These are phyloP conservation scores for Archips xylosteana DNA, from an alignment of 2,888 invertebrate species.

Conservation along the genomic window DNA sequence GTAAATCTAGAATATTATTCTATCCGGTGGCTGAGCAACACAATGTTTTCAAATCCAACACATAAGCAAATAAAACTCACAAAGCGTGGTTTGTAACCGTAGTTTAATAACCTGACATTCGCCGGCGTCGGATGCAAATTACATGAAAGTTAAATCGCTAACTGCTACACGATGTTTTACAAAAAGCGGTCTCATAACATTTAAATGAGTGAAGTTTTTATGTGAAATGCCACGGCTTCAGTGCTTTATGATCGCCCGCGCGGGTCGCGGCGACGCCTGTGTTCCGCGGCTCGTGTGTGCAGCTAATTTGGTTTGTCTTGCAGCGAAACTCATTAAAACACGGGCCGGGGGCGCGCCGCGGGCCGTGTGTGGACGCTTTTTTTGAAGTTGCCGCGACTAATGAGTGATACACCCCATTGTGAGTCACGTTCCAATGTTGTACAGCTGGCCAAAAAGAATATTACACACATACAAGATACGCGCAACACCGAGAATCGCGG, in stretches of 20 bases:
- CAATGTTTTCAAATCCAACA: no score
- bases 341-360: constrained; percentile 14
- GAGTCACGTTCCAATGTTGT: background rate
- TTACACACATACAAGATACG: no score
- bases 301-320: constrained; percentile 41
- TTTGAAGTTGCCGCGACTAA: constrained; percentile 14
- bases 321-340: constrained; percentile 38
- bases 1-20: no score
- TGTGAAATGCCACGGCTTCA: constrained; percentile 13
- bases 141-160: constrained; percentile 31
- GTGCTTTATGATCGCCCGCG: constrained; percentile 28
- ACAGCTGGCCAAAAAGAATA: no score
- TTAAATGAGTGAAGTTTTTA: constrained; percentile 40
- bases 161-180: constrained; percentile 31
- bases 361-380: constrained; percentile 10
- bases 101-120: constrained; percentile 3
- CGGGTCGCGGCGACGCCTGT: background rate
- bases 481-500: no score
- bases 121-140: constrained; percentile 17
- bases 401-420: background rate
- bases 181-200: constrained; percentile 39
- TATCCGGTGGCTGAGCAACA: no score
- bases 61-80: background rate
- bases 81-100: background rate
- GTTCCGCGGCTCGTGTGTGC: constrained; percentile 5